Base-by-base conservation (phyloP, 2,888 invertebrate genomes). In the Plebejus melissa region DNA sequence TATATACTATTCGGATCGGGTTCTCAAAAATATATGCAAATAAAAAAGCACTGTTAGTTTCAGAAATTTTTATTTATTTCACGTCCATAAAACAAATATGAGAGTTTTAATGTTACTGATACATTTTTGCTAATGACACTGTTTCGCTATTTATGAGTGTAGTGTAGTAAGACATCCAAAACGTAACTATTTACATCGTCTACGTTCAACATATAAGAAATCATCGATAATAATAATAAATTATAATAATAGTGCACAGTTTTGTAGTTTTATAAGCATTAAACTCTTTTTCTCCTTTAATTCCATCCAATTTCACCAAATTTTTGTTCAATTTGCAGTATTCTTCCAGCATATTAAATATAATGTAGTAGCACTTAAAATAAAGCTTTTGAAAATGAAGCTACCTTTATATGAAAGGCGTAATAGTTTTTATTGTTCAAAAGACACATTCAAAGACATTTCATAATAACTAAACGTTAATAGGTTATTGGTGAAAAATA, bases 101-200 rank as follows among this genome's bases (percentile, higher is more conserved):
- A 88, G 85, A 82, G 88, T 90, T 88, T 87, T 86, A 83, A 84
- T 84, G 84, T 86, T 88, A 89, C 87, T 83, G 86, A 90, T 89
- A 91, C 85, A 88, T 87, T 89, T 91, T 87, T 57, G 85, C 89
- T 91, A 90, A 85, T 88, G 89, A 89, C 90, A 89, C 90, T 86
- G 87, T 86, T 87, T 89, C 85, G 87, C 91, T 91, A 91, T 85
- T 85, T 92, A 92, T 91, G 91, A 92, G 89, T 89, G 54, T 54
- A 16, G 54, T 54, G 54, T 50, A 54, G 50, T 54, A 87, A 90
- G 91, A 92, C 88, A 87, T 91, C 89, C 83, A 89, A 90, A 93
- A 90, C 90, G 91, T 91, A 90, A 86, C 80, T 90, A 92, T 92
- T 89, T 92, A 91, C 91, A 93, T 85, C 83, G 81, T 84, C 87